Base-by-base conservation (phyloP, 2,797 vertebrate species). In the Onychomys torridus region DNA sequence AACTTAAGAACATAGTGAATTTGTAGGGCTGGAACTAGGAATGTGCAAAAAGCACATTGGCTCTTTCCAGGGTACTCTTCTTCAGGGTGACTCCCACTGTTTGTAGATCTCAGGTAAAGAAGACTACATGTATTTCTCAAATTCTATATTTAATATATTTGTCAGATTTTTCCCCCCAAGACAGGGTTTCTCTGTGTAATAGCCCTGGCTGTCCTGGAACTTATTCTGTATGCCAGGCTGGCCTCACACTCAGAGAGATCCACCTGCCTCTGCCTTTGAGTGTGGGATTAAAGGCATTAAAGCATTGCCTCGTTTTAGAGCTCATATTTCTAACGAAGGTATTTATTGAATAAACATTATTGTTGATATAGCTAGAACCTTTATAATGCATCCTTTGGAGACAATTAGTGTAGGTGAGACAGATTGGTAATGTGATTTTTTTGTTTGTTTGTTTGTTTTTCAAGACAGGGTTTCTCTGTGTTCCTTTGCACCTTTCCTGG, bases 361-460 rank as follows among this genome's bases (percentile, higher is more conserved):
- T 67, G 32, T 67, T 96, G 61, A 91, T 96, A 94, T 27, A 95
- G 46, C 79, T 95, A 96, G 83, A 91, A 89, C 52, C 59, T 94
- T 77, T 93, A 32, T 95, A 82, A 93, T 94, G 75, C 87, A 95
- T 96, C 69, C 40, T 97, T 93, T 97, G 94, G 84, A 96, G 94
- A 95, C 83, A 96, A 90, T 92, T 55, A 79, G 95, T 69, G 83
- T 96, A 95, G 90, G 59, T 88, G 63, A 96, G 94, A 95, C 67
- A 96, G 86, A 90, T 93, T 93, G 92, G 88, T 93, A 85, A 94
- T 96, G 89, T 81, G 77, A 93, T 83, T 93, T 95, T 55, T n/a
- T n/a, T n/a, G n/a, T n/a, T n/a, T n/a, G n/a, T n/a, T n/a, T n/a
- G n/a, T n/a, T n/a, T n/a, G n/a, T n/a, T n/a, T n/a, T n/a, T n/a